These are phyloP conservation scores for Hippocampus zosterae DNA, from an alignment of 2,113 vertebrate genomes.

Conservation along the genomic window DNA sequence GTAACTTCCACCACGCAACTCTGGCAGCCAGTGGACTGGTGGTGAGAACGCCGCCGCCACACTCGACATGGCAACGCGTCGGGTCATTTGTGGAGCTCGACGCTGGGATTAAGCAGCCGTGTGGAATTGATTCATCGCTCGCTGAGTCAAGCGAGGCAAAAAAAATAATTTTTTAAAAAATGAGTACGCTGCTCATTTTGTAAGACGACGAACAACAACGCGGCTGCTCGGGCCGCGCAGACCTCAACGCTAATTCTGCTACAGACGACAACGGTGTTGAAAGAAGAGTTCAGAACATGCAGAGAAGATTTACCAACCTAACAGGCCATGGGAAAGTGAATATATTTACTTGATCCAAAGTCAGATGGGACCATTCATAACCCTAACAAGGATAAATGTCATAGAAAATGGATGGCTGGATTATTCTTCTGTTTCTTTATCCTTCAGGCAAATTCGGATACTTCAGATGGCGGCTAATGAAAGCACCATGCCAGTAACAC, in stretches of 20 bases:
- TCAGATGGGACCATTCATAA: no score
- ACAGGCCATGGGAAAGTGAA: not conserved
- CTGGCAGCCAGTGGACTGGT: not conserved
- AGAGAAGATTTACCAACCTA: not conserved
- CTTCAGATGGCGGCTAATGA: conserved; percentile 26
- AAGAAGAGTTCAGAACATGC: not conserved
- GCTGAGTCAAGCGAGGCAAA: not conserved
- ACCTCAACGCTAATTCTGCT: not conserved
- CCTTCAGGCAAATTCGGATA: conserved; percentile 39
- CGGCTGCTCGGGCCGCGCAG: not conserved
- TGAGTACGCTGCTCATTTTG: not conserved
- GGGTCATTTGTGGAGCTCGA: not conserved
- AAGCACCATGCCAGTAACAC: conserved; percentile 18
- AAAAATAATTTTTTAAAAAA: not conserved
- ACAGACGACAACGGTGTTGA: not conserved
- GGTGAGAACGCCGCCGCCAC: not conserved
- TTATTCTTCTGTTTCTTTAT: conserved; percentile 19
- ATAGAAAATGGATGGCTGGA: not conserved
- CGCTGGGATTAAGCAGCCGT: not conserved
- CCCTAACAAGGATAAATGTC: no score
- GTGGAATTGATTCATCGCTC: conserved; percentile 1
- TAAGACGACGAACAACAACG: not conserved
- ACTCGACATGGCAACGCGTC: not conserved
- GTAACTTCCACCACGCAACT: conserved; percentile 7
- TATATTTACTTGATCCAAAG: no score